Evolutionary conservation across 2,797 vertebrate genomes (phyloP).

Genomic region (Euthynnus affinis): DNA sequence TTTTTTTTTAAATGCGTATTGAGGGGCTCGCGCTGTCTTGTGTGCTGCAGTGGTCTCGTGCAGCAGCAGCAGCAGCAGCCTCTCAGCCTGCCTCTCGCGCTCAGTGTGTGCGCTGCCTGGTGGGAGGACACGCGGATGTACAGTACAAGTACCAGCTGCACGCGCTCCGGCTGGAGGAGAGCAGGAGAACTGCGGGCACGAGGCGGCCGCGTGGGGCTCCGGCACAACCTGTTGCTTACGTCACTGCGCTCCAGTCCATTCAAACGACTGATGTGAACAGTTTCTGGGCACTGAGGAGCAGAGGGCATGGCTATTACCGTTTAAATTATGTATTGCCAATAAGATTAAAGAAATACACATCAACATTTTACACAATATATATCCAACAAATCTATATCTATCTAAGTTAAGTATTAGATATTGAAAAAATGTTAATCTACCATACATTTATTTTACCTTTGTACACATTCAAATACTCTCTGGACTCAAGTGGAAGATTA

Average conservation of each 20-base stretch:
- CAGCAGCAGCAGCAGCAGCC: conserved; percentile 31
- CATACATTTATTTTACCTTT: too few relatives aligned
- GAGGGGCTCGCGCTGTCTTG: conserved; percentile 42
- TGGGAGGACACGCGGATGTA: conserved; percentile 21
- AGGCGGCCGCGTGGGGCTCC: conserved; percentile 33
- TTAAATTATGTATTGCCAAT: too few relatives aligned
- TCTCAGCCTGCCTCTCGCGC: conserved; percentile 26
- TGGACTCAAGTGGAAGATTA: too few relatives aligned
- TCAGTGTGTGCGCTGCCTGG: background rate
- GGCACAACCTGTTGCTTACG: conserved; percentile 66
- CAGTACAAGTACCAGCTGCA: conserved; percentile 6
- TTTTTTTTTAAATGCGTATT: background rate
- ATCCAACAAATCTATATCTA: too few relatives aligned
- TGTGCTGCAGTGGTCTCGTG: conserved; percentile 57
- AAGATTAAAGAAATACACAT: too few relatives aligned
- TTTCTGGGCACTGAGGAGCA: too few relatives aligned
- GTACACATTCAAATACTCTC: too few relatives aligned
- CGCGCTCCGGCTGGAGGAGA: conserved; percentile 28
- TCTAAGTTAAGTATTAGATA: too few relatives aligned
- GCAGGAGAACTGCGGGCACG: conserved; percentile 38
- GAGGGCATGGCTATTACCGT: too few relatives aligned
- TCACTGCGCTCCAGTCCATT: conserved; percentile 12
- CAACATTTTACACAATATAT: too few relatives aligned
- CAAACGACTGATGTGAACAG: background rate
- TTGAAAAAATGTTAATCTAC: too few relatives aligned